phyloP scores from a whole-genome alignment of 2,797 vertebrate species.

The Pagetopsis macropterus region DNA sequence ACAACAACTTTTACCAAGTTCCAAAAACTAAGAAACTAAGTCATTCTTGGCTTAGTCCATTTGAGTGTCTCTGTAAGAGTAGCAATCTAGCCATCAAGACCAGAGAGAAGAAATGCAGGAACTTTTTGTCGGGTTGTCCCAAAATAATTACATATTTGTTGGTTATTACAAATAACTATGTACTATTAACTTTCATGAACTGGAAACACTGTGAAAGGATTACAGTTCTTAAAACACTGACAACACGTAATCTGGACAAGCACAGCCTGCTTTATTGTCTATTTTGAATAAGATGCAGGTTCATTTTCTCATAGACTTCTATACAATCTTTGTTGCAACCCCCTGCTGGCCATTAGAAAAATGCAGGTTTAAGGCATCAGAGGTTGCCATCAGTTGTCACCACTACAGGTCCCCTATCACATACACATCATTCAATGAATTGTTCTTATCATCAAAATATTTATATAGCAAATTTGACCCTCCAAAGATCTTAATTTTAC shows the following conservation, averaged over 20 bases:
- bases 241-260: too few relatives aligned
- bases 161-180: not conserved
- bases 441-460: not conserved
- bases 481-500: not conserved
- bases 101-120: not conserved
- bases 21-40: slow-evolving; percentile 1
- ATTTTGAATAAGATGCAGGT: too few relatives aligned
- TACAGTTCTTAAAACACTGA: too few relatives aligned
- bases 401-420: not conserved
- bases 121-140: not conserved
- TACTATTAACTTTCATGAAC: too few relatives aligned
- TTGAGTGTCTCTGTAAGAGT: slow-evolving; percentile 4
- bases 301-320: too few relatives aligned
- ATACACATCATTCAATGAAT: not conserved
- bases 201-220: too few relatives aligned
- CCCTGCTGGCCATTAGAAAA: too few relatives aligned
- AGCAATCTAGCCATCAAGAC: not conserved
- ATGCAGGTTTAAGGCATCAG: too few relatives aligned
- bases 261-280: too few relatives aligned
- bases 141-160: not conserved
- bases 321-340: too few relatives aligned
- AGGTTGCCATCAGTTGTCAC: too few relatives aligned
- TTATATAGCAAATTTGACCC: not conserved
- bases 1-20: slow-evolving; percentile 16
- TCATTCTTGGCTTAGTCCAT: not conserved